Conservation (phyloP, 1,140 invertebrate genomes). For the Oncopodura yosiiana region DNA sequence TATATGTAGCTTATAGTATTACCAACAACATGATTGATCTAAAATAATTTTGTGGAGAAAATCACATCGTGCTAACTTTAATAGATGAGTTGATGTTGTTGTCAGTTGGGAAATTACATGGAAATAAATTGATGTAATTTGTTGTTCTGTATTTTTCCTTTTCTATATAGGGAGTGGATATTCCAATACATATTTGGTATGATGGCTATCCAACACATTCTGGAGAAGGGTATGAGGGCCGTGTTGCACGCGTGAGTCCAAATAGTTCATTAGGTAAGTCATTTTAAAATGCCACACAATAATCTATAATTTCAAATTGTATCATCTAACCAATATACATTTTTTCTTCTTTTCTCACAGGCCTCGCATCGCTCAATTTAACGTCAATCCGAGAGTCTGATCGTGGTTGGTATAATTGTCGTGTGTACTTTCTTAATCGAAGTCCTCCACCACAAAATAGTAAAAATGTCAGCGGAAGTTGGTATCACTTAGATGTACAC, state of each 20-base stretch:
- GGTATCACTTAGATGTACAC: constrained; percentile 88
- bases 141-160: constrained; percentile 15
- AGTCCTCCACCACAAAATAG: constrained; percentile 78
- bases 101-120: background rate
- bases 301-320: too few relatives aligned
- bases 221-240: constrained; percentile 79
- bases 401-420: constrained; percentile 96
- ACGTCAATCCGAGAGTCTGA: constrained; percentile 83
- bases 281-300: background rate
- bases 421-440: constrained; percentile 88
- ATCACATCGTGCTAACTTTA: too few relatives aligned
- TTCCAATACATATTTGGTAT: constrained; percentile 95
- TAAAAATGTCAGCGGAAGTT: constrained; percentile 49
- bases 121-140: background rate
- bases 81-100: background rate
- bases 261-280: constrained; percentile 44
- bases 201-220: constrained; percentile 90
- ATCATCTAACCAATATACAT: too few relatives aligned
- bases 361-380: constrained; percentile 83
- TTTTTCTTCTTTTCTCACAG: constrained; percentile 75
- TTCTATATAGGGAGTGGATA: constrained; percentile 67
- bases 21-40: too few relatives aligned
- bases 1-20: too few relatives aligned
- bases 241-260: constrained; percentile 73
- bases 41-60: too few relatives aligned